Base-by-base conservation (phyloP, 2,113 vertebrate species). In the Euleptes europaea region DNA sequence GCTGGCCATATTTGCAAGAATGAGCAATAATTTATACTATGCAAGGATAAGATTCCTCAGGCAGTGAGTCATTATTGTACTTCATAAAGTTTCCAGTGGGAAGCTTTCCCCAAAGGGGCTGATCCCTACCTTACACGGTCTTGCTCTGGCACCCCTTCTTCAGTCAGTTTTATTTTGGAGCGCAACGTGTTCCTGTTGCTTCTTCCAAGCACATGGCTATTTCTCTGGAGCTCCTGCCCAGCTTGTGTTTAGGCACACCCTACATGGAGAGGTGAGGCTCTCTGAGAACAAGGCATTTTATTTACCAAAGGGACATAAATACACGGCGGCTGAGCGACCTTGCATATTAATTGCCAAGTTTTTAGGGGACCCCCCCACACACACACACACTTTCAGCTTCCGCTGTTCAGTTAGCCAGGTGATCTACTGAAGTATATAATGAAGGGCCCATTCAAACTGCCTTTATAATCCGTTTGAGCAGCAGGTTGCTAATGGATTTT, bases 101-200 rank as follows among this genome's bases (percentile, higher is more conserved):
- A 96, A 96, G 91, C 91, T 94, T 95, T 40, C 92, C 90, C 86
- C 86, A 80, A 90, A 76, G 88, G 91, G 92, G 92, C 91, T 94
- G 90, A 87, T 95, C 90, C 92, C 94, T 95, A 95, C 95, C 96
- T 96, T 97, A 95, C 95, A 96, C 94, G 94, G 95, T 92, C 91
- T 95, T 93, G 87, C 91, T 89, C 90, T 74, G 82, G 38, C 84
- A 88, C 38, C 35, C 19, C 83, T 84, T 87, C 85, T 19, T 8
- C 8, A 86, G 65, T 70, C 23, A 51, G 86, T 84, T 91, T 86
- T 47, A 0, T 86, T 93, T 94, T 94, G 92, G 94, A 87, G 91
- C 85, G 87, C 95, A 94, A 91, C 85, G 84, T 90, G 88, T 92
- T 40, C 80, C 44, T 92, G 92, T 93, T 86, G 89, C 88, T 93